Evolutionary conservation across 2,888 invertebrate species (phyloP).

Genomic region (Drosophila cracens): DNA sequence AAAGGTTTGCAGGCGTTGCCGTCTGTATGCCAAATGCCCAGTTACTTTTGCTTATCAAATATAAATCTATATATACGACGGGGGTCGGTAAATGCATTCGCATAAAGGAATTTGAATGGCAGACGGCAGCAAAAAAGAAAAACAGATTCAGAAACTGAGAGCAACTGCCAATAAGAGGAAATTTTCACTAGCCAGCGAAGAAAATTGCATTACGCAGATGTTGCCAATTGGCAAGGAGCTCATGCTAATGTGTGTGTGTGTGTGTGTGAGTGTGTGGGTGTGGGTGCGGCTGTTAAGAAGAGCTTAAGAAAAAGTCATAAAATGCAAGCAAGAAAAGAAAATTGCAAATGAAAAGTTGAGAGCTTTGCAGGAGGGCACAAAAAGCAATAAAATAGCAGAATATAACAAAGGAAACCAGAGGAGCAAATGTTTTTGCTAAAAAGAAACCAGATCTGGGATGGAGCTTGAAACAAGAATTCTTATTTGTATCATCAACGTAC

Average conservation of each 20-base stretch:
- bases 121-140: slow-evolving; percentile 24
- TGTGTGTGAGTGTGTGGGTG: slow-evolving; percentile 23
- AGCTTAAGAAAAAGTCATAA: slow-evolving; percentile 74
- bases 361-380: slow-evolving; percentile 43
- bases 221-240: slow-evolving; percentile 65
- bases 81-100: slow-evolving; percentile 38
- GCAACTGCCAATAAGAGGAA: slow-evolving; percentile 42
- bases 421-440: neutral
- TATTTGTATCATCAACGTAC: slow-evolving; percentile 32
- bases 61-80: slow-evolving; percentile 5
- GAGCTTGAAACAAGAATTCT: slow-evolving; percentile 2
- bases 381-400: slow-evolving; percentile 13
- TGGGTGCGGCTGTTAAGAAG: slow-evolving; percentile 51
- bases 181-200: slow-evolving; percentile 55
- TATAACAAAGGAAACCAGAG: slow-evolving; percentile 8
- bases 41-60: slow-evolving; percentile 28
- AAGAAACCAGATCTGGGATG: slow-evolving; percentile 4
- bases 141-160: slow-evolving; percentile 31
- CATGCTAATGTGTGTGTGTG: slow-evolving; percentile 7
- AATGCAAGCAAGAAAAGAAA: slow-evolving; percentile 73
- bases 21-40: slow-evolving; percentile 25
- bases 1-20: slow-evolving; percentile 44
- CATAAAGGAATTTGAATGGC: slow-evolving; percentile 49
- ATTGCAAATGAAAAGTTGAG: slow-evolving; percentile 73
- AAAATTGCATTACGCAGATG: slow-evolving; percentile 80